phyloP scores from a whole-genome alignment of 2,797 vertebrate genomes.

The Hydrolagus colliei region DNA sequence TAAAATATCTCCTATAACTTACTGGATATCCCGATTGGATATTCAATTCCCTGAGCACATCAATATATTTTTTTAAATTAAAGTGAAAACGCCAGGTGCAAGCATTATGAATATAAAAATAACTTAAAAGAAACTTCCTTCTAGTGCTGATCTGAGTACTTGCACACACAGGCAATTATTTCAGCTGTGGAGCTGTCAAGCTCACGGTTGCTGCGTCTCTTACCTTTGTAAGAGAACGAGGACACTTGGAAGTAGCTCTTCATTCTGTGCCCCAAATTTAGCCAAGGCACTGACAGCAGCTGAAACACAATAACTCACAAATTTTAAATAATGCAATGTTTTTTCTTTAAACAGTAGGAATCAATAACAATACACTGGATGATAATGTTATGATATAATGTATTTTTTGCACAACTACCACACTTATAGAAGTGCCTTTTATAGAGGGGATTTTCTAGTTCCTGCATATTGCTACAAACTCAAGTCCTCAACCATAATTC shows the following conservation, averaged over 20 bases:
- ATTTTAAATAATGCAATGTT: neutral
- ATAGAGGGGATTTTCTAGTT: neutral
- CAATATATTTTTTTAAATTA: too few relatives aligned
- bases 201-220: conserved; percentile 26
- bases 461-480: neutral
- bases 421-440: neutral
- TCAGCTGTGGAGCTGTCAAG: neutral
- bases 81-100: too few relatives aligned
- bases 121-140: neutral
- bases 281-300: conserved; percentile 91
- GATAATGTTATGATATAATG: neutral
- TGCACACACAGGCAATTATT: too few relatives aligned
- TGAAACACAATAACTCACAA: conserved; percentile 40
- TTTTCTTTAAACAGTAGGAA: too few relatives aligned
- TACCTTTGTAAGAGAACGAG: conserved; percentile 92
- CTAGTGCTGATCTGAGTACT: neutral
- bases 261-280: conserved; percentile 95
- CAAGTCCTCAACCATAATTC: neutral
- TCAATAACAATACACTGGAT: neutral
- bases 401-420: too few relatives aligned
- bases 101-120: neutral
- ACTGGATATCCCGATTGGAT: too few relatives aligned
- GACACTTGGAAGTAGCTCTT: conserved; percentile 85
- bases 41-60: too few relatives aligned
- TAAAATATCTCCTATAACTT: too few relatives aligned